Conservation (phyloP, 2,113 vertebrate genomes). For the Otocyon megalotis region DNA sequence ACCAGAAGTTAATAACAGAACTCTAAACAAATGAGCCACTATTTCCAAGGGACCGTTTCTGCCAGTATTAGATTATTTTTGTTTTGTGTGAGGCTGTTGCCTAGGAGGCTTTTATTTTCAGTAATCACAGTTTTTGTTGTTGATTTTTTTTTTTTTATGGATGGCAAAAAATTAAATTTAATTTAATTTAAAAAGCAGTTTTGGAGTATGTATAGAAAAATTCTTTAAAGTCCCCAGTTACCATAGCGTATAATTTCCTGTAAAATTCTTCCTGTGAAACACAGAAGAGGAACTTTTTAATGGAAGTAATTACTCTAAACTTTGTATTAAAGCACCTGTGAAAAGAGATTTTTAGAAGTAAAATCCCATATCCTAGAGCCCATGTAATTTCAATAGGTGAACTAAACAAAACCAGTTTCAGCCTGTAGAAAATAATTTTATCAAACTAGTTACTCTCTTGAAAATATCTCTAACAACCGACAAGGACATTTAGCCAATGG, state of each 20-base stretch:
- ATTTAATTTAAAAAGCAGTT: neutral
- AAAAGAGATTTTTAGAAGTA: neutral
- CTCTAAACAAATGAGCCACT: slow-evolving; percentile 77
- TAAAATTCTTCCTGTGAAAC: slow-evolving; percentile 7
- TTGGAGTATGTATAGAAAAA: slow-evolving; percentile 38
- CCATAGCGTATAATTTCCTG: neutral
- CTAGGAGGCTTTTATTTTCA: slow-evolving; percentile 69
- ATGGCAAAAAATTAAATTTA: neutral
- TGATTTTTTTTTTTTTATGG: slow-evolving; percentile 52
- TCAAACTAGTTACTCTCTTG: neutral
- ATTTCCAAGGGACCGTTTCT: slow-evolving; percentile 78
- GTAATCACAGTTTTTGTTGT: slow-evolving; percentile 41
- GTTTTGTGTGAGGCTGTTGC: slow-evolving; percentile 51
- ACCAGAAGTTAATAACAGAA: slow-evolving; percentile 76
- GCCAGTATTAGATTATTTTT: slow-evolving; percentile 74
- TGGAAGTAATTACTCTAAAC: neutral
- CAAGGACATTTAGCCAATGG: neutral
- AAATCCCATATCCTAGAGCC: neutral
- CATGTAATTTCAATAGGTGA: neutral
- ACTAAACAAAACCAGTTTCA: neutral
- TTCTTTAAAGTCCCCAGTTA: neutral
- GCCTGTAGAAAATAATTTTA: neutral
- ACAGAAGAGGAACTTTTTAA: slow-evolving; percentile 42
- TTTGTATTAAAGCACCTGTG: neutral
- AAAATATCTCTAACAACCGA: neutral